Percentiles rank a stretch among this genome's conserved stretches.
Conservation (phyloP, 2,888 invertebrate species). For the Neocrepidodera transversa region DNA sequence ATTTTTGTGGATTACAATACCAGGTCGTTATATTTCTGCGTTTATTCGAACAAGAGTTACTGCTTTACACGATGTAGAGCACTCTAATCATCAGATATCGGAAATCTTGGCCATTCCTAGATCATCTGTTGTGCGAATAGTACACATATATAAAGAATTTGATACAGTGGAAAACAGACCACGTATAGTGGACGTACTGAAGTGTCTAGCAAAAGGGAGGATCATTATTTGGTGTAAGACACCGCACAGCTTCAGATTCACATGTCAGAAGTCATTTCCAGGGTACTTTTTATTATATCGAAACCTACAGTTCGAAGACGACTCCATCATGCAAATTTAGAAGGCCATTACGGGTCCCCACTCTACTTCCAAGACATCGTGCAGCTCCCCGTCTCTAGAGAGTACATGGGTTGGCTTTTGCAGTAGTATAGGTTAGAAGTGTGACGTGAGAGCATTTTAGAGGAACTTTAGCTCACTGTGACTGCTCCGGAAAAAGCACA, state of each 20-base stretch:
- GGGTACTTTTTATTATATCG: neutral
- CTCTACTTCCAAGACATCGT: no score
- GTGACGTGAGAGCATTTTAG: no score
- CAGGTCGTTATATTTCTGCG: no score
- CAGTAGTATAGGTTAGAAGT: no score
- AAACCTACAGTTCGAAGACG: neutral
- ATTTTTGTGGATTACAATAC: no score
- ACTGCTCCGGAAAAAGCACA: no score
- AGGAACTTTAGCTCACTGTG: no score
- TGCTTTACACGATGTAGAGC: conserved; percentile 33
- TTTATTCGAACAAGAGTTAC: neutral
- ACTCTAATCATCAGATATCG: conserved; percentile 28
- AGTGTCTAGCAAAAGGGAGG: neutral
- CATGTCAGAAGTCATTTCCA: neutral
- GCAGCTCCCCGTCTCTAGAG: neutral
- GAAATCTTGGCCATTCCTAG: conserved; percentile 12
- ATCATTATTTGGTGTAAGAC: neutral
- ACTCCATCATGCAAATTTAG: conserved; percentile 8
- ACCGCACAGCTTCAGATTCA: neutral
- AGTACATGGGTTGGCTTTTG: no score
- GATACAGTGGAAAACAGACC: conserved; percentile 3
- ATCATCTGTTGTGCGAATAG: conserved; percentile 17
- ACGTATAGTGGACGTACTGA: neutral
- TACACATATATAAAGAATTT: neutral
- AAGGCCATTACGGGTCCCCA: conserved; percentile 20